These are phyloP conservation scores for Rhagologus leucostigma DNA, from an alignment of 2,113 vertebrate genomes.

Conservation along the genomic window DNA sequence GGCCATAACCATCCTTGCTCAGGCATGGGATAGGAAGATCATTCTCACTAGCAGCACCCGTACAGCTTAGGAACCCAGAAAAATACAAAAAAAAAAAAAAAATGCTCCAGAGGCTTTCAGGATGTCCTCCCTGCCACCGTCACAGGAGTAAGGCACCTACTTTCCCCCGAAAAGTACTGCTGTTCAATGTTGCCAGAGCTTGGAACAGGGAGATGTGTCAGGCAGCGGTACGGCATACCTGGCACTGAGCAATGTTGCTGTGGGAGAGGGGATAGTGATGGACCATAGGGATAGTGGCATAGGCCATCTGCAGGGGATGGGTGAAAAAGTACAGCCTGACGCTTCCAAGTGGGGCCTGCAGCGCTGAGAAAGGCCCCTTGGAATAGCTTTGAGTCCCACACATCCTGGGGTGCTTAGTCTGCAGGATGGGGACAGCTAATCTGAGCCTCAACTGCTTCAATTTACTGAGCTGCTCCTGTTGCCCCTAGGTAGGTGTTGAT, in stretches of 20 bases:
- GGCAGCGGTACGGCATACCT: background rate
- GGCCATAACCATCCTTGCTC: background rate
- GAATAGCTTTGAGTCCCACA: background rate
- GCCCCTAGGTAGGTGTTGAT: background rate
- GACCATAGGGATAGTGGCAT: background rate
- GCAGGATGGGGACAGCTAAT: background rate
- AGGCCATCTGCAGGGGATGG: background rate
- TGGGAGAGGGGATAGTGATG: background rate
- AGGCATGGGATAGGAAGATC: accelerated
- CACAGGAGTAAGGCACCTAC: background rate
- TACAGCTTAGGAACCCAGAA: background rate
- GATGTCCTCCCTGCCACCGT: background rate
- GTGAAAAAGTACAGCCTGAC: background rate
- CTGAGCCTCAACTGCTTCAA: background rate
- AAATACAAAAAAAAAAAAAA: background rate
- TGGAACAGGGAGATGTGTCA: background rate
- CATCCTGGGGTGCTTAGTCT: background rate
- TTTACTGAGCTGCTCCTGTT: background rate
- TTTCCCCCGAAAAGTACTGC: accelerated
- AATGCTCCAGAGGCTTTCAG: background rate
- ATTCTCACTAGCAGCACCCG: background rate
- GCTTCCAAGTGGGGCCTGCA: background rate
- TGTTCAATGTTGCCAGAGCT: background rate
- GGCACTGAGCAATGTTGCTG: background rate
- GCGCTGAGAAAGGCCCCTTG: background rate